Conservation (phyloP, 2,888 invertebrate species). For the Eueremaeus valkanovi region DNA sequence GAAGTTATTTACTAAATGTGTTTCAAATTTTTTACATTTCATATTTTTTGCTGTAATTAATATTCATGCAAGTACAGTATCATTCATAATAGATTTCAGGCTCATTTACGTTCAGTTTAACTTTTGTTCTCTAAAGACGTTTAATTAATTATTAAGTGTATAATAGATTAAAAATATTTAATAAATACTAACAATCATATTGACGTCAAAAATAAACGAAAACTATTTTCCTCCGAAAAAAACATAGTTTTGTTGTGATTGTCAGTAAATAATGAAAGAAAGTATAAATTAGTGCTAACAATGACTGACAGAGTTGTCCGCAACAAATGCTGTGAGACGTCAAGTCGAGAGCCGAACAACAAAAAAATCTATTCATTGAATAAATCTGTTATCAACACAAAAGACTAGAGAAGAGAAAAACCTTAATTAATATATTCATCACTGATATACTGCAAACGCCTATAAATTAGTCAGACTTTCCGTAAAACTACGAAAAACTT, state of each 20-base stretch:
- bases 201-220: conserved; percentile 3
- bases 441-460: background rate
- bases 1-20: background rate
- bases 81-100: too few species aligned
- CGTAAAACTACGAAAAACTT: background rate
- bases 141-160: too few species aligned
- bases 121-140: too few species aligned
- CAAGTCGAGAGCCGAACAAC: conserved; percentile 5
- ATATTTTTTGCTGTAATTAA: too few species aligned
- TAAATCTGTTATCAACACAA: background rate
- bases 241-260: background rate
- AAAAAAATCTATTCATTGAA: background rate
- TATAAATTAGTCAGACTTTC: conserved; percentile 7
- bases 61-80: too few species aligned
- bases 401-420: background rate
- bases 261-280: conserved; percentile 3
- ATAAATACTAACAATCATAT: background rate
- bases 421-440: conserved; percentile 34
- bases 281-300: conserved; percentile 30
- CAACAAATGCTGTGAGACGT: conserved; percentile 29
- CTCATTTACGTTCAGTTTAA: too few species aligned
- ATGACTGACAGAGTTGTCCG: conserved; percentile 29
- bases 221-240: background rate
- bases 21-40: background rate
- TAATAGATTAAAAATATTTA: too few species aligned